Base-by-base conservation (phyloP, 2,888 invertebrate species). In the Drosophila suboccidentalis region DNA sequence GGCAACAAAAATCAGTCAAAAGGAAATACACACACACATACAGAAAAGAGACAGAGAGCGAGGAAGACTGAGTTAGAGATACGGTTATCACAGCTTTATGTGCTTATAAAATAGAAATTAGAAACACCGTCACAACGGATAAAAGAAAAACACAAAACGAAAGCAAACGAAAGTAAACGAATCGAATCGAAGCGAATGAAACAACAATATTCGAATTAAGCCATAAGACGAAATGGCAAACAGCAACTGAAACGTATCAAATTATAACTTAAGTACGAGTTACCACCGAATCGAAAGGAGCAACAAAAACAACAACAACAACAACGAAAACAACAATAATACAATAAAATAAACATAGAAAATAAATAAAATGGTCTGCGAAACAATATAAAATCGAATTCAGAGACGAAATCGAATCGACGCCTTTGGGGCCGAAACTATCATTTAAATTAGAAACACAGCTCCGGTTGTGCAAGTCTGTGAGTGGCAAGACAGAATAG, bases 211-310 rank as follows among this genome's bases (percentile, higher is more conserved):
- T 73, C 74, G 75, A 83, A 78, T 75, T 85, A 82, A 80, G 85
- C 67, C 75, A 62, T 75, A 59, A 61, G 75, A 75, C 73, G 80
- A 80, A 58, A 58, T 65, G 65, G 58, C 26, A 47, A 46, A 13
- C 58, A 65, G 69, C 75, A 86, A 78, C 80, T 74, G 71, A 85
- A 80, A 76, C 80, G 80, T 78, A 85, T 87, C 85, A 80, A 83
- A 83, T 83, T 78, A 82, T 85, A 75, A 72, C 76, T 77, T 82
- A 75, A 83, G 73, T 67, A 77, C 71, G 59, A 78, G 71, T 77
- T 82, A 82, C 87, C 87, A 87, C 87, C 87, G 85, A 86, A 74
- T 60, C 44, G 65, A 71, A 69, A 66, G 64, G 39, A 75, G 34
- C 49, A 65, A 47, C 39, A 60, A 71, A 47, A 71, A 61, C 39